Evolutionary conservation across 1,140 invertebrate species (phyloP), one percentile per base, ranked within the genome.

Genomic region (Magallana angulata): DNA sequence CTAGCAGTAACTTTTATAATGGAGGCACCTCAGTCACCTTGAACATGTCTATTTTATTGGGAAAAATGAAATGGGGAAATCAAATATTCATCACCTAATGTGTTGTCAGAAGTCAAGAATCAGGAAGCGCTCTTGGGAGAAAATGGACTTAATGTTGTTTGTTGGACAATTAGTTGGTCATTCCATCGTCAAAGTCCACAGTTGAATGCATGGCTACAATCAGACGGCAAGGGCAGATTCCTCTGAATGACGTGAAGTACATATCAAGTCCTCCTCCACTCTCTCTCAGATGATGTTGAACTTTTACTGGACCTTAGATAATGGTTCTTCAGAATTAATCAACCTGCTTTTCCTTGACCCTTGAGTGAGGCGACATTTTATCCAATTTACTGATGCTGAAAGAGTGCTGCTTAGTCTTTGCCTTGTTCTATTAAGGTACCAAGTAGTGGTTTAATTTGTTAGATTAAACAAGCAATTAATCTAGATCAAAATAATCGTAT

Each of bases 231-330:
- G 24, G 68, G 11, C 68, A 76, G 24, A 30, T 76, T 76, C 60
- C 68, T 76, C 8, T 76, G 68, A 12, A 62, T 62, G 68, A 76
- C 24, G 36, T 30, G 7, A 11, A 30, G 24, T 18, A 36, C 68
- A 30, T 8, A 76, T 36, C 24, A 76, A 76, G 24, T 76, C 68
- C 68, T 76, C 68, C 68, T 76, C 36, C 68, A 76, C 68, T 36
- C 7, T 48, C 36, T 64, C 68, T 76, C 68, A 76, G 18, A 24
- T 76, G 24, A 76, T 76, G 68, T 24, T 76, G 68, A 76, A 18
- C 68, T 76, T 76, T 9, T 24, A 30, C 68, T 76, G 68, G 68
- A 76, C 68, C 68, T 76, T 24, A 30, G 7, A 12, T 76, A 71
- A 76, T 76, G 68, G 24, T 30, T 8, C 14, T 36, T 76, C 5